These are phyloP conservation scores for Trochalopteron elliotii DNA, from an alignment of 2,113 vertebrate species.

Conservation along the genomic window DNA sequence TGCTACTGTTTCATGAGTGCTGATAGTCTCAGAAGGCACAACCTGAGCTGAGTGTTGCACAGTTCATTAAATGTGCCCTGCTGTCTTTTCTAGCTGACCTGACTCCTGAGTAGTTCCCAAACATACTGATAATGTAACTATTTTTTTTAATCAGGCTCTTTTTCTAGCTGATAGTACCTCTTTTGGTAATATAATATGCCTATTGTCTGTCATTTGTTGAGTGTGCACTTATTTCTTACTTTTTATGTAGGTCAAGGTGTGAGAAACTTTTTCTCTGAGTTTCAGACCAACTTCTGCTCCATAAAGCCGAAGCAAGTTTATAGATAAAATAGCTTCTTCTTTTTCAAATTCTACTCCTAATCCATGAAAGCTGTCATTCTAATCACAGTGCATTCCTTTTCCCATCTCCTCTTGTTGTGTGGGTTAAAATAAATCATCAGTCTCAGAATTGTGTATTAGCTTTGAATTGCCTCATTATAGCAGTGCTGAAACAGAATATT, in stretches of 20 bases:
- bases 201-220: background rate
- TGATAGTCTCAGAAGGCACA: background rate
- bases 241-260: background rate
- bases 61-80: background rate
- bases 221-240: background rate
- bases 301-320: background rate
- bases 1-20: background rate
- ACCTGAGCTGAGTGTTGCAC: background rate
- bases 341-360: slow-evolving; percentile 7
- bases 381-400: background rate
- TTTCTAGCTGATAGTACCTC: background rate
- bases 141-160: background rate
- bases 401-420: background rate
- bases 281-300: background rate
- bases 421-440: slow-evolving; percentile 36
- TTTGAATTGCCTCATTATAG: slow-evolving; percentile 45
- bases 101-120: background rate
- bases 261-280: background rate
- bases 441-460: slow-evolving; percentile 27
- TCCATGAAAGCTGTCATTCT: slow-evolving; percentile 26
- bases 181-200: background rate
- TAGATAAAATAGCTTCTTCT: background rate
- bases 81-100: background rate
- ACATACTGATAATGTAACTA: background rate
- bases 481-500: slow-evolving; percentile 1